Conservation (phyloP, 2,888 invertebrate genomes). For the Mythimna vitellina region DNA sequence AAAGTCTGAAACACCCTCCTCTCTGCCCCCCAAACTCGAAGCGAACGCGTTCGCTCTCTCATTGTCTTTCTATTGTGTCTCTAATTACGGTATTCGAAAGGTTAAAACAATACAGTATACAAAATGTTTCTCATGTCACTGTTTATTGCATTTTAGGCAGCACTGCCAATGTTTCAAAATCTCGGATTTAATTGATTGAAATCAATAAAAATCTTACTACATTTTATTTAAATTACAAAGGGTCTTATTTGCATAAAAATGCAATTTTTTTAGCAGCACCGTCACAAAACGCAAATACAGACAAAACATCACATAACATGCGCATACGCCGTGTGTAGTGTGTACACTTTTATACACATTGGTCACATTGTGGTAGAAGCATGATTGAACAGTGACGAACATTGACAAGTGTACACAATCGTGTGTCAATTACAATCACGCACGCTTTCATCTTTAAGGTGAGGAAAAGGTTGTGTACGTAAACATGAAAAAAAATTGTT, state of each 20-base stretch:
- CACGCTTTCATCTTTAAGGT: conserved; percentile 56
- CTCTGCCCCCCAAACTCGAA: too few relatives aligned
- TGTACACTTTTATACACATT: conserved; percentile 30
- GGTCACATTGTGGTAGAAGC: conserved; percentile 17
- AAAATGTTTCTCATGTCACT: too few relatives aligned
- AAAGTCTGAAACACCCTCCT: too few relatives aligned
- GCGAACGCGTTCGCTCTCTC: too few relatives aligned
- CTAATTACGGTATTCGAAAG: too few relatives aligned
- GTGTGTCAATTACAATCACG: conserved; percentile 45
- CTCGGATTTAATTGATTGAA: too few relatives aligned
- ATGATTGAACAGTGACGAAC: conserved; percentile 36
- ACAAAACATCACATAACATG: conserved; percentile 10
- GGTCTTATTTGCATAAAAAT: background rate
- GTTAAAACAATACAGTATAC: too few relatives aligned
- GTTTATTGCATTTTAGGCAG: background rate
- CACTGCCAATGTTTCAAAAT: background rate
- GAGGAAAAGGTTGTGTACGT: conserved; percentile 41
- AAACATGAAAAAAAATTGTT: background rate
- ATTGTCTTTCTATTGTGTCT: too few relatives aligned
- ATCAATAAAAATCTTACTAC: too few relatives aligned
- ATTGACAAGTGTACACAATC: conserved; percentile 52
- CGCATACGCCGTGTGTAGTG: conserved; percentile 10
- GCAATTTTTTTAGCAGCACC: background rate
- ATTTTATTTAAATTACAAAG: background rate
- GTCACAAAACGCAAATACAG: background rate